Evolutionary conservation across 23 tunicate species (phyloP).

Genomic region (Oikopleura dioica): DNA sequence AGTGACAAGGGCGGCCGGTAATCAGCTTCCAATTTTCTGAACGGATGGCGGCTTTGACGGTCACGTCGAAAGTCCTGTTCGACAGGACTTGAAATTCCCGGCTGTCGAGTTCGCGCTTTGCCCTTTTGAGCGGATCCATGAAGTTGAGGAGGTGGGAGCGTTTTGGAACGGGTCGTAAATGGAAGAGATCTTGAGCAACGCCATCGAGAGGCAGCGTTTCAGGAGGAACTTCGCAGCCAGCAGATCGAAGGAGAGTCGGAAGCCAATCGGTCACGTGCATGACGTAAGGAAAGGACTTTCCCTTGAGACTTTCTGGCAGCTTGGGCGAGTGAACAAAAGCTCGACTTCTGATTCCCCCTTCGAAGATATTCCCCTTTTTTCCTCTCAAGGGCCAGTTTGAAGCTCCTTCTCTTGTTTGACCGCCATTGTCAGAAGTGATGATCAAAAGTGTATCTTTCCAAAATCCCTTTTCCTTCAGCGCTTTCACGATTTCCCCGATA

Average conservation of each 20-base stretch:
- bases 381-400: slow-evolving; percentile 88
- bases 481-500: no score
- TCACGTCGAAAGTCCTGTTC: slow-evolving; percentile 18
- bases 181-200: slow-evolving; percentile 1
- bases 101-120: slow-evolving; percentile 29
- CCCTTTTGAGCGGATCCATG: slow-evolving; percentile 34
- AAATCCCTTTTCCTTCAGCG: no score
- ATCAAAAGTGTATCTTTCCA: no score
- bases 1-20: slow-evolving; percentile 23
- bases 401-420: slow-evolving; percentile 50
- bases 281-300: slow-evolving; percentile 6
- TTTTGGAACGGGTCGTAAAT: no score
- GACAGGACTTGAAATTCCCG: slow-evolving; percentile 27
- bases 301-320: not conserved
- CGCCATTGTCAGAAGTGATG: slow-evolving; percentile 57
- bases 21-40: slow-evolving; percentile 51
- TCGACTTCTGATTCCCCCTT: slow-evolving; percentile 77
- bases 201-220: slow-evolving; percentile 6
- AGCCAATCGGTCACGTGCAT: slow-evolving; percentile 96
- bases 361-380: slow-evolving; percentile 53
- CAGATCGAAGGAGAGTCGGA: slow-evolving; percentile 55
- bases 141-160: no score
- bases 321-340: slow-evolving; percentile 19
- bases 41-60: slow-evolving; percentile 53
- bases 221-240: no score